Base-by-base conservation (phyloP, 2,113 vertebrate genomes). In the Sinocyclocheilus anshuiensis region DNA sequence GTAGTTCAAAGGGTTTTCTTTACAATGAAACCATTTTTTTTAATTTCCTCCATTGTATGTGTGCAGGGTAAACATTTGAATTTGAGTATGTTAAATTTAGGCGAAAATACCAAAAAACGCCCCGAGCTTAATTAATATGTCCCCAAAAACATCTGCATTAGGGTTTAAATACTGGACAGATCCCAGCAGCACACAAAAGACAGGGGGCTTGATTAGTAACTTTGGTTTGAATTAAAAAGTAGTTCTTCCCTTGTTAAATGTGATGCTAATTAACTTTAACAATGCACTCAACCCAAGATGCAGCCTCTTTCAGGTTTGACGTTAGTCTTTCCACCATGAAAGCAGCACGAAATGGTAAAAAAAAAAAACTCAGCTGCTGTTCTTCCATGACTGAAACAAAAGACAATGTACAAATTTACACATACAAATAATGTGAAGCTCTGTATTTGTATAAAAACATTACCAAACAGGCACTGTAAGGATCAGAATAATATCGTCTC, bases 181-280 rank as follows among this genome's bases (percentile, higher is more conserved):
- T 42, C 29, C 36, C 42, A 9, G 74, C 22, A 48, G 26, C 36
- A 67, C 22, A 16, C 3, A 24, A 33, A 11, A 59, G 77, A 78
- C 42, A 1, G 48, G 6, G 22, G 4, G 59, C 36, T 42, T 16
- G 0, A 7, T 63, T 63, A 4, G 9, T 42, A 63, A 67, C 39
- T 26, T 15, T 39, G 57, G 42, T 67, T 81, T 67, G 16, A 26
- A 48, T 81, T 48, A 45, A 24, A 42, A 42, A 50, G 39, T 50
- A 81, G 42, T 81, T 50, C 2, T 67, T 20, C 61, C 24, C 59
- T 67, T 6, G 78, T 81, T 29, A 50, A 67, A 55, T 22, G 67
- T 72, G 81, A 71, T 3, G 45, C 9, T n/a, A 39, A 55, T 74
- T 83, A 9, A 36, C 20, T 36, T 83, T 72, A 83, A 83, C 81